phyloP scores from a whole-genome alignment of 2,888 invertebrate genomes.

The Lordiphosa fenestrarum region DNA sequence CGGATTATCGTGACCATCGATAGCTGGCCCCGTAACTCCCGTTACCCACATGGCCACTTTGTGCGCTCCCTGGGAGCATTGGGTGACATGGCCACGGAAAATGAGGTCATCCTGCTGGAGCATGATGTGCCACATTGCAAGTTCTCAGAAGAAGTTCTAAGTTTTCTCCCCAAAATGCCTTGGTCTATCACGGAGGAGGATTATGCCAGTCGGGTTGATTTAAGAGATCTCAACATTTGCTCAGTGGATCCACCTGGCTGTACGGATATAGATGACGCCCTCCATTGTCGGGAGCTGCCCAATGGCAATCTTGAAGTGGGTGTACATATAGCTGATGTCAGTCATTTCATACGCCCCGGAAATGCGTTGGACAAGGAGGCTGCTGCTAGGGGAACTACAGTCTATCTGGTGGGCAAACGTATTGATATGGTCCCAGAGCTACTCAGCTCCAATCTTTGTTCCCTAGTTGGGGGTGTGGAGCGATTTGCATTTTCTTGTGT shows the following conservation, averaged over 20 bases:
- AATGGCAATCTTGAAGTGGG: conserved; percentile 92
- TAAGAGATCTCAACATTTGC: conserved; percentile 92
- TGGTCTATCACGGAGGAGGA: conserved; percentile 95
- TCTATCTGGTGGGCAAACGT: conserved; percentile 95
- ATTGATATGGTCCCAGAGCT: conserved; percentile 95
- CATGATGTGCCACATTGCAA: conserved; percentile 98
- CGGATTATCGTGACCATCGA: conserved; percentile 97
- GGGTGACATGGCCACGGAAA: conserved; percentile 97
- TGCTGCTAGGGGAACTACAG: conserved; percentile 95
- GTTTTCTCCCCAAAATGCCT: conserved; percentile 93
- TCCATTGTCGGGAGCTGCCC: conserved; percentile 90
- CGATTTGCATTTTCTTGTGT: conserved; percentile 97
- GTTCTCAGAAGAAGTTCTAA: conserved; percentile 96
- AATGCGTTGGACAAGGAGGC: conserved; percentile 97
- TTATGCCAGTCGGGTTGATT: conserved; percentile 88
- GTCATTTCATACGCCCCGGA: conserved; percentile 96
- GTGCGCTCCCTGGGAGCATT: conserved; percentile 94
- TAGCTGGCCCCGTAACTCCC: conserved; percentile 95
- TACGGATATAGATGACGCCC: conserved; percentile 99
- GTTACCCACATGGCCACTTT: conserved; percentile 97
- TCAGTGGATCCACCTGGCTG: conserved; percentile 99
- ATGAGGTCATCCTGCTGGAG: conserved; percentile 96
- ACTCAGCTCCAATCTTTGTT: conserved; percentile 97
- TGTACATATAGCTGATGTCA: conserved; percentile 99
- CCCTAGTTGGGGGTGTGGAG: conserved; percentile 93